Conservation (phyloP, 2,888 invertebrate species). For the Scaptomyza flava region DNA sequence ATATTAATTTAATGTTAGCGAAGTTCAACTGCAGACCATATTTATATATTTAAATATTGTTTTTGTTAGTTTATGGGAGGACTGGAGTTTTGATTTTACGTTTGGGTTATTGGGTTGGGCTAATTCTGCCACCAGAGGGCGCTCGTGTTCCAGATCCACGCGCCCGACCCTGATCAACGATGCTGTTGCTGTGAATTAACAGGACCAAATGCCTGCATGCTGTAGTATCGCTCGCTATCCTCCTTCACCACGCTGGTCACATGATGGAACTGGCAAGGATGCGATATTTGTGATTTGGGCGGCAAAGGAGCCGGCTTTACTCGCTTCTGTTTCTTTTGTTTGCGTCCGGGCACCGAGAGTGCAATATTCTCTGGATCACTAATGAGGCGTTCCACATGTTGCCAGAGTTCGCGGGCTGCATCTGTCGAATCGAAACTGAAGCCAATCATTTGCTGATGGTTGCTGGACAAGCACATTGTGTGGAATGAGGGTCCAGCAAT, state of each 20-base stretch:
- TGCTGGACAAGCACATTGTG: constrained; percentile 91
- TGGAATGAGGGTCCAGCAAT: constrained; percentile 90
- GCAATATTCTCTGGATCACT: constrained; percentile 92
- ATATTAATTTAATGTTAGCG: neutral
- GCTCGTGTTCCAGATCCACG: constrained; percentile 77
- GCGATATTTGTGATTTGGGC: constrained; percentile 92
- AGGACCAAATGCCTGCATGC: constrained; percentile 88
- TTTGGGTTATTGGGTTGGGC: constrained; percentile 13
- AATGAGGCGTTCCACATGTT: constrained; percentile 88
- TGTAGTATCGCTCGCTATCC: constrained; percentile 88
- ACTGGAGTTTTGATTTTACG: constrained; percentile 34
- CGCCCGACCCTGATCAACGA: constrained; percentile 79
- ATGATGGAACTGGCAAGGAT: constrained; percentile 94
- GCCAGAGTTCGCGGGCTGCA: constrained; percentile 89
- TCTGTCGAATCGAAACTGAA: constrained; percentile 91
- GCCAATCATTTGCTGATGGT: constrained; percentile 91
- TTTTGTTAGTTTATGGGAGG: constrained; percentile 20
- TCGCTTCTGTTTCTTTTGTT: constrained; percentile 86
- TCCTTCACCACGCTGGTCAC: constrained; percentile 90
- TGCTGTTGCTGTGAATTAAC: constrained; percentile 76
- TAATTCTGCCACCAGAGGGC: constrained; percentile 77
- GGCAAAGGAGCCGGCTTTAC: constrained; percentile 87
- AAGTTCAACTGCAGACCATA: constrained; percentile 20
- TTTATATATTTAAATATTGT: neutral
- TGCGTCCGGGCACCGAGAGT: constrained; percentile 88